Evolutionary conservation across 2,113 vertebrate species (phyloP).

Genomic region (Bettongia penicillata): DNA sequence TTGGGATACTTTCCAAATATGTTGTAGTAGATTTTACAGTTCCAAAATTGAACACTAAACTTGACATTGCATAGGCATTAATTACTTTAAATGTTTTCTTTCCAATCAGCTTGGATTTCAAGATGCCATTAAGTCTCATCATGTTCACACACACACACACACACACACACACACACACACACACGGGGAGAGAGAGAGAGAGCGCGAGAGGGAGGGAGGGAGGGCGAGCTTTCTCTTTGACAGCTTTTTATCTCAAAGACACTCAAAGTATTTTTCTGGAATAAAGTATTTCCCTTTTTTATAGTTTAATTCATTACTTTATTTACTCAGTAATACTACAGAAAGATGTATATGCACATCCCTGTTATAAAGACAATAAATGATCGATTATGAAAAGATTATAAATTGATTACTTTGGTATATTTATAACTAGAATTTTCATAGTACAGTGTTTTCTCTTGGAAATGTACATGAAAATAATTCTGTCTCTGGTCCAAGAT

Average conservation of each 20-base stretch:
- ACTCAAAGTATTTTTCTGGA: not conserved
- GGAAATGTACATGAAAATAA: not conserved
- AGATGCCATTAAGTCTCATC: not conserved
- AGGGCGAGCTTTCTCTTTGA: too few relatives aligned
- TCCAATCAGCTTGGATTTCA: not conserved
- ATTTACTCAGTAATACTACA: constrained; percentile 5
- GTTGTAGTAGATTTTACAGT: not conserved
- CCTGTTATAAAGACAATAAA: not conserved
- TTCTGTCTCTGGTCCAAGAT: not conserved
- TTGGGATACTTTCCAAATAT: not conserved
- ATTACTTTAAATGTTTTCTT: not conserved
- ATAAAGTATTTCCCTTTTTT: not conserved
- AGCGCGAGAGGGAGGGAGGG: too few relatives aligned
- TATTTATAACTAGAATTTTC: not conserved
- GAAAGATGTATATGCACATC: not conserved
- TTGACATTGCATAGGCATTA: not conserved
- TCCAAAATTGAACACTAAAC: too few relatives aligned
- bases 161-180: too few relatives aligned
- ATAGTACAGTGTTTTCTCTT: not conserved
- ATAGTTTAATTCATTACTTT: constrained; percentile 43
- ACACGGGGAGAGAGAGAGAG: too few relatives aligned
- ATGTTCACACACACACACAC: not conserved
- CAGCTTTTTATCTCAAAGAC: not conserved
- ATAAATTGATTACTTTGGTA: not conserved
- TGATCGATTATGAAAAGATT: not conserved